Base-by-base conservation (phyloP, 2,888 invertebrate species). In the Tetragnatha montana region DNA sequence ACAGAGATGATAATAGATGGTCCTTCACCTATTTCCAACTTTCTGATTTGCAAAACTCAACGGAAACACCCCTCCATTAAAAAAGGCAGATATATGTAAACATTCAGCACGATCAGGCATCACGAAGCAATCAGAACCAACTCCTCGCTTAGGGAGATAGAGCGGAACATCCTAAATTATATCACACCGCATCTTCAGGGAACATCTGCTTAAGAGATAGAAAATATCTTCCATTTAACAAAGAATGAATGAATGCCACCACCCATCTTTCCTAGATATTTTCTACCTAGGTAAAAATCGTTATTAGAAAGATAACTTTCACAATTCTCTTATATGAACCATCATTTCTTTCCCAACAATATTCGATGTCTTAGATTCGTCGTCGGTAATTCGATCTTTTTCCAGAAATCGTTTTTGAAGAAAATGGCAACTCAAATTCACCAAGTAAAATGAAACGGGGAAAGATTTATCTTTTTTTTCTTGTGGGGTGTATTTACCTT, bases 361-460 rank as follows among this genome's bases (percentile, higher is more conserved):
- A 8, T 86, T 86, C 87, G 78, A 78, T n/a, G n/a, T n/a, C n/a
- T n/a, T n/a, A n/a, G n/a, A n/a, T 76, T 82, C 51, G 78, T 81
- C 81, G 81, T 70, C 51, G 75, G 87, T 79, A 88, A 88, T 82
- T 88, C 78, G 79, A 88, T 88, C 78, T 82, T 82, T 82, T 88
- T 83, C 71, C 68, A 21, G 79, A 83, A 87, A 88, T 83, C 82
- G 47, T 79, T 88, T 76, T 35, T 19, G 47, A 88, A 47, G 47
- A 75, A 80, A 88, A 21, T 74, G 51, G 50, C 60, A 74, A 82
- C 73, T 81, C 73, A 12, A 60, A 74, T 70, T 84, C 76, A 21
- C 47, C 21, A 76, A 84, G 68, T 76, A 60, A 76, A 76, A 84
- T 51, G 47, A 84, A 84, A 84, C 68, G 60, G 10, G 35, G 19